phyloP scores from a whole-genome alignment of 2,797 vertebrate genomes.

The Crocidura indochinensis region DNA sequence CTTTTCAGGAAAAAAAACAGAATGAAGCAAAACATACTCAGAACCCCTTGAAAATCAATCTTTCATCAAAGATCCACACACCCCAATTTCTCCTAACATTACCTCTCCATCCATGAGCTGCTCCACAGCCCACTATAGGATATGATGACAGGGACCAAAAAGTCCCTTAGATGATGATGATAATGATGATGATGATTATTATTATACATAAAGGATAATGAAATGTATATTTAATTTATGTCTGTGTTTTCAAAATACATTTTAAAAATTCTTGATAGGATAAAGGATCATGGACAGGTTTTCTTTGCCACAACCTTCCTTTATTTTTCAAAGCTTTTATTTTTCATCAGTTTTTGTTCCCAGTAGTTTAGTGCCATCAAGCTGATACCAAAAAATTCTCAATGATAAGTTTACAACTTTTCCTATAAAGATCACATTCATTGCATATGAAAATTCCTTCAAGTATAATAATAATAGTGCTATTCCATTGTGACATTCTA shows the following conservation, averaged over 20 bases:
- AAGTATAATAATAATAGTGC: constrained; percentile 51
- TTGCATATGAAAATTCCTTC: not conserved
- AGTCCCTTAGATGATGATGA: constrained; percentile 25
- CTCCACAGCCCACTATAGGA: no score
- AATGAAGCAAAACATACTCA: no score
- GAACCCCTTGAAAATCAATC: no score
- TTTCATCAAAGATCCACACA: no score
- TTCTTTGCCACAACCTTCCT: not conserved
- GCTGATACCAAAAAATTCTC: constrained; percentile 47
- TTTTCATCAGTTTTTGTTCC: not conserved
- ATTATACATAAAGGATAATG: constrained; percentile 27
- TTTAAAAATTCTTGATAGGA: constrained; percentile 31
- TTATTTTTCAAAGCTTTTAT: constrained; percentile 50
- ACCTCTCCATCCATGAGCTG: no score
- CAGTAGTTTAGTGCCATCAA: constrained; percentile 14
- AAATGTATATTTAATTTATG: constrained; percentile 1
- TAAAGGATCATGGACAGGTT: constrained; percentile 36
- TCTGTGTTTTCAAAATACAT: constrained; percentile 51
- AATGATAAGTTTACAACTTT: constrained; percentile 35
- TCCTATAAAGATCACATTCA: constrained; percentile 24
- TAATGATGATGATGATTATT: constrained; percentile 32
- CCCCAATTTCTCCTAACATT: no score
- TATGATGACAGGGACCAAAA: not conserved
- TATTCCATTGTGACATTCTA: constrained; percentile 48
- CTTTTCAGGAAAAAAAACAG: no score